These are phyloP conservation scores for Parelbella ahira DNA, from an alignment of 2,888 invertebrate species.

Conservation along the genomic window DNA sequence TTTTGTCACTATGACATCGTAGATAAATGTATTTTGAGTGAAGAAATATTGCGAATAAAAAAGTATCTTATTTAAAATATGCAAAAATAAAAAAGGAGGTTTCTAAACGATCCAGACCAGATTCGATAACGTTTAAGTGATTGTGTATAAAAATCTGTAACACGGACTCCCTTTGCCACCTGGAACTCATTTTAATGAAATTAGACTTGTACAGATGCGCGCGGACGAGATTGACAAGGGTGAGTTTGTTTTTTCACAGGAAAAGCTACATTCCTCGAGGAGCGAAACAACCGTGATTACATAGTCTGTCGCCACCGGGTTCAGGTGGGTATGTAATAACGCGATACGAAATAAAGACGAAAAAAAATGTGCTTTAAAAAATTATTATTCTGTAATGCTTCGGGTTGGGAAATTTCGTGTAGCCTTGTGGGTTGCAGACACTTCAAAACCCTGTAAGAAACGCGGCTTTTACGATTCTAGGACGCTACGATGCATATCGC, in stretches of 20 bases:
- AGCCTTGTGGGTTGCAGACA: slow-evolving; percentile 2
- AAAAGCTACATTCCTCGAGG: slow-evolving; percentile 28
- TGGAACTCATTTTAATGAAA: slow-evolving; percentile 28
- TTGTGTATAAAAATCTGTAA: too few species aligned
- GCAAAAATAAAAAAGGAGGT: too few species aligned
- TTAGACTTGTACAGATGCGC: slow-evolving; percentile 31
- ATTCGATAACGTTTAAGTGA: too few species aligned
- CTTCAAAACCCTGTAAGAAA: slow-evolving; percentile 5
- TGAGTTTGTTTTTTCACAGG: slow-evolving; percentile 30
- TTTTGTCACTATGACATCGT: too few species aligned
- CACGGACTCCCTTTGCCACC: slow-evolving; percentile 12
- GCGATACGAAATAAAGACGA: slow-evolving; percentile 1
- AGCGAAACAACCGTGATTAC: slow-evolving; percentile 17
- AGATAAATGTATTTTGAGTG: too few species aligned
- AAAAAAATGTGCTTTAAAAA: slow-evolving; percentile 6
- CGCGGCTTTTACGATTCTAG: slow-evolving; percentile 9
- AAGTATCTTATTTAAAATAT: too few species aligned
- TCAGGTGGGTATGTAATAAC: slow-evolving; percentile 12
- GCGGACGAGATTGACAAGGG: slow-evolving; percentile 26
- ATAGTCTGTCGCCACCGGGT: slow-evolving; percentile 7
- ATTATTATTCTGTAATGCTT: neutral
- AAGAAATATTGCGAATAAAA: too few species aligned
- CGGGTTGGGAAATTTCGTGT: slow-evolving; percentile 4
- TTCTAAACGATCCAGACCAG: too few species aligned
- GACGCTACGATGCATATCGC: too few species aligned